These are phyloP conservation scores for Drosophila repleta DNA, from an alignment of 1,140 invertebrate species.

Conservation along the genomic window DNA sequence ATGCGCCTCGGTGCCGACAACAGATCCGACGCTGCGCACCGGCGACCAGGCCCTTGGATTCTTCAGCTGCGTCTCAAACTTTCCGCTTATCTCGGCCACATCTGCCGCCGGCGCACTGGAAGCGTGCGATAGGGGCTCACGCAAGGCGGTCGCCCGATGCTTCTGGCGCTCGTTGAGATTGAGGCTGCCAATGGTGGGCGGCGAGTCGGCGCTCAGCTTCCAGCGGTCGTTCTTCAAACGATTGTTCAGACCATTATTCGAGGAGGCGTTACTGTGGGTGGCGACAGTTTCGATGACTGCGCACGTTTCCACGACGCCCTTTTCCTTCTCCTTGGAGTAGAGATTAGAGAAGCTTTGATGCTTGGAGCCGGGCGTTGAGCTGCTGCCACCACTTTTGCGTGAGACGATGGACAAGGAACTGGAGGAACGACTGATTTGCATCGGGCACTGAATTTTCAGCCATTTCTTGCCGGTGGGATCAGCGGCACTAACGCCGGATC, in stretches of 20 bases:
- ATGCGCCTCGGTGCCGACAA: constrained; percentile 91
- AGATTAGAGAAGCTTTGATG: constrained; percentile 83
- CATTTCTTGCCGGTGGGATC: constrained; percentile 95
- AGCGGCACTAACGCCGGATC: constrained; percentile 89
- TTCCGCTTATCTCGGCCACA: constrained; percentile 77
- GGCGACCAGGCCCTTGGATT: constrained; percentile 93
- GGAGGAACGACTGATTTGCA: constrained; percentile 91
- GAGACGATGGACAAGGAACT: constrained; percentile 86
- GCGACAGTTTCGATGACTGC: constrained; percentile 86
- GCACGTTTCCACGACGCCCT: constrained; percentile 75
- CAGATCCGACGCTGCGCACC: constrained; percentile 91
- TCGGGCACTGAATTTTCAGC: constrained; percentile 90
- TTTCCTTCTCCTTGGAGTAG: constrained; percentile 79
- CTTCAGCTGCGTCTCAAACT: constrained; percentile 85
- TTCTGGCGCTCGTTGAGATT: constrained; percentile 79
- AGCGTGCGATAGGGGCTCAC: constrained; percentile 59
- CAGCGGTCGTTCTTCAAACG: constrained; percentile 76
- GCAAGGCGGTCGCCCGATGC: constrained; percentile 61
- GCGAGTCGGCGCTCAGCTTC: constrained; percentile 68
- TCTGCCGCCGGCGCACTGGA: constrained; percentile 76
- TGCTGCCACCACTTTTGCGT: constrained; percentile 85
- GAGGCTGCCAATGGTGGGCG: constrained; percentile 77
- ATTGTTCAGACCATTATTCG: constrained; percentile 70
- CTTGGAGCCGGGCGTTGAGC: constrained; percentile 82
- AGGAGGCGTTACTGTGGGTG: constrained; percentile 85